Evolutionary conservation across 2,888 invertebrate genomes (phyloP).

Genomic region (Ligdia adustata): DNA sequence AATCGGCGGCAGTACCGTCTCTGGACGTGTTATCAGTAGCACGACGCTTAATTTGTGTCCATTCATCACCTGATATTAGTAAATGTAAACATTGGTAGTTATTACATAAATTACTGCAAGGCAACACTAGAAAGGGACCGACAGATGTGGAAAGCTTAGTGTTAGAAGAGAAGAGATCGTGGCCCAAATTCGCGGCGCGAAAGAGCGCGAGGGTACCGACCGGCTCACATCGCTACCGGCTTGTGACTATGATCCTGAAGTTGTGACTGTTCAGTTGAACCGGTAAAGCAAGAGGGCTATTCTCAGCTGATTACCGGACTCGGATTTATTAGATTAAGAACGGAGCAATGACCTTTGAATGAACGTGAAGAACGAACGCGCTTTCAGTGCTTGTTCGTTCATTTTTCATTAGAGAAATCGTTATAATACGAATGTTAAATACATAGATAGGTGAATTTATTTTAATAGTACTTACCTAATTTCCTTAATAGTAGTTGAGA

Average conservation of each 20-base stretch:
- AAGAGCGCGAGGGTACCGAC: slow-evolving; percentile 69
- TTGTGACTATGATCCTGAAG: slow-evolving; percentile 65
- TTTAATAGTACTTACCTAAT: no score
- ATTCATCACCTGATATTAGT: slow-evolving; percentile 53
- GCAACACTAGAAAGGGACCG: slow-evolving; percentile 48
- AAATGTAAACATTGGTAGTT: slow-evolving; percentile 76
- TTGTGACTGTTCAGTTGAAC: slow-evolving; percentile 63
- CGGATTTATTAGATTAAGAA: slow-evolving; percentile 1
- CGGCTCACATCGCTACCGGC: slow-evolving; percentile 81
- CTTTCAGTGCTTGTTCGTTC: no score
- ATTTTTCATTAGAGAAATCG: no score
- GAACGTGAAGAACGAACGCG: background rate
- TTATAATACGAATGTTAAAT: no score
- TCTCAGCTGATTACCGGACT: slow-evolving; percentile 38
- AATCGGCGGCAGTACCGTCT: slow-evolving; percentile 9
- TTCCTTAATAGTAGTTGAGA: no score
- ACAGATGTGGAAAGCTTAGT: slow-evolving; percentile 35
- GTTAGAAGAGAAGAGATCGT: slow-evolving; percentile 58
- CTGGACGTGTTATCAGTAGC: slow-evolving; percentile 34
- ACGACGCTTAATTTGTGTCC: slow-evolving; percentile 41
- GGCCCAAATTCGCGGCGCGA: slow-evolving; percentile 71
- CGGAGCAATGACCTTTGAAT: background rate
- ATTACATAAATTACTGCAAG: slow-evolving; percentile 60
- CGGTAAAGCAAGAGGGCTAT: slow-evolving; percentile 56
- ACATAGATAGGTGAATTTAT: no score